Evolutionary conservation across 2,797 vertebrate genomes (phyloP), one percentile per base, ranked within the genome.

Genomic region (Lepus townsendii): DNA sequence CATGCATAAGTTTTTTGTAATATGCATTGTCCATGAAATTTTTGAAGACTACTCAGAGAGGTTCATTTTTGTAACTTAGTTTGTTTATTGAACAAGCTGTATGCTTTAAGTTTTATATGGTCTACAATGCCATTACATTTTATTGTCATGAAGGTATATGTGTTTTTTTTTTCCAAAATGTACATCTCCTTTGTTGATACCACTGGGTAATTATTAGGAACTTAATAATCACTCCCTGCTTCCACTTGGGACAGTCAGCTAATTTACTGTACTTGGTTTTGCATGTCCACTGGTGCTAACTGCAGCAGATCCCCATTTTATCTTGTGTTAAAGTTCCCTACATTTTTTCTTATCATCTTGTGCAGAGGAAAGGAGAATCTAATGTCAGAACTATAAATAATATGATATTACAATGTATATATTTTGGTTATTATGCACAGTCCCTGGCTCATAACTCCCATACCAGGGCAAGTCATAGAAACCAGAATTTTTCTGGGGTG

Each of bases 151-250:
- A 75, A 88, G 38, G 52, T 66, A 47, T 27, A 60, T 17, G 26
- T 32, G 3, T n/a, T 4, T 47, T 6, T 63, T 72, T 62, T 60
- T 80, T 63, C 0, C 69, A 57, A n/a, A 77, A 47, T 10, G 32
- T 38, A 35, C 71, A 30, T 57, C 60, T 54, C 27, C 50, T 14
- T 92, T 78, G 13, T 83, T 91, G 42, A 50, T 85, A 38, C 52
- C 24, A 38, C 17, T 85, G 38, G 38, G 38, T 57, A 69, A 69
- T 60, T 75, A 68, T 75, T 82, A 35, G 2, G 62, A 11, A 10
- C 32, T 82, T 82, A 94, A 69, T 60, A 50, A 50, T 85, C 20
- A 91, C 30, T 68, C 91, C n/a, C 10, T 75, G 27, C 47, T 94
- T 57, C 60, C 38, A 78, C 69, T 80, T 80, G 68, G n/a, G 30